Evolutionary conservation across 2,888 invertebrate species (phyloP).

Genomic region (Drosophila nr. medialis): DNA sequence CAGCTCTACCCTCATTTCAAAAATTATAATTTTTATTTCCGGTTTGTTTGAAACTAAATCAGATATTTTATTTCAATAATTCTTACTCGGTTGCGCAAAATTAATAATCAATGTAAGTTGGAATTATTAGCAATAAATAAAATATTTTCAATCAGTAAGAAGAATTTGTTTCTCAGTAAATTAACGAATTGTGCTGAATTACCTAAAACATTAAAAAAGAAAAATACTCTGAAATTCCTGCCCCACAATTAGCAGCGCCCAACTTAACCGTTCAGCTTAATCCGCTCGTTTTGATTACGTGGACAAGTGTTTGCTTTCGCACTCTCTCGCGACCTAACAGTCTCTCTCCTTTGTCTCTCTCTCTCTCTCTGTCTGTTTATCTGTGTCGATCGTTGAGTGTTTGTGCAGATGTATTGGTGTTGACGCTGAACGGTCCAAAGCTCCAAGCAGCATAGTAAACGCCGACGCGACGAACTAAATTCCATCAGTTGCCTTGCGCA

Average conservation of each 20-base stretch:
- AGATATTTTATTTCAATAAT: conserved; percentile 11
- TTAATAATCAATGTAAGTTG: conserved; percentile 38
- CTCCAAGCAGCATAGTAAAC: conserved; percentile 39
- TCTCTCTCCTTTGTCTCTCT: not conserved
- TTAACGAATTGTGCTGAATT: not conserved
- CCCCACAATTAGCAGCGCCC: not conserved
- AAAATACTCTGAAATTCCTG: not conserved
- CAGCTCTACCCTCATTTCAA: conserved; percentile 52
- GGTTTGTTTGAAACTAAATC: conserved; percentile 30
- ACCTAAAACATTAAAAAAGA: not conserved
- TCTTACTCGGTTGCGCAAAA: not conserved
- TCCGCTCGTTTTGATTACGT: conserved; percentile 69
- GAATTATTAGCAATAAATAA: not conserved
- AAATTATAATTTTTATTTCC: conserved; percentile 50
- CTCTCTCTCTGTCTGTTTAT: conserved; percentile 5
- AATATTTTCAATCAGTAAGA: not conserved
- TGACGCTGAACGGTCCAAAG: conserved; percentile 13
- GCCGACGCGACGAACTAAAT: conserved; percentile 30
- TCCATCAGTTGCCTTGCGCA: conserved; percentile 63
- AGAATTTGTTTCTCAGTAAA: not conserved
- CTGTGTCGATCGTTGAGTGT: not conserved
- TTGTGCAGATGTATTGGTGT: conserved; percentile 21
- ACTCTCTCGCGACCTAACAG: conserved; percentile 3
- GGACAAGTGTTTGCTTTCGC: conserved; percentile 60
- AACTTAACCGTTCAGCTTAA: not conserved